These are phyloP conservation scores for Rhabdomys pumilio DNA, from an alignment of 2,797 vertebrate genomes.

Conservation along the genomic window DNA sequence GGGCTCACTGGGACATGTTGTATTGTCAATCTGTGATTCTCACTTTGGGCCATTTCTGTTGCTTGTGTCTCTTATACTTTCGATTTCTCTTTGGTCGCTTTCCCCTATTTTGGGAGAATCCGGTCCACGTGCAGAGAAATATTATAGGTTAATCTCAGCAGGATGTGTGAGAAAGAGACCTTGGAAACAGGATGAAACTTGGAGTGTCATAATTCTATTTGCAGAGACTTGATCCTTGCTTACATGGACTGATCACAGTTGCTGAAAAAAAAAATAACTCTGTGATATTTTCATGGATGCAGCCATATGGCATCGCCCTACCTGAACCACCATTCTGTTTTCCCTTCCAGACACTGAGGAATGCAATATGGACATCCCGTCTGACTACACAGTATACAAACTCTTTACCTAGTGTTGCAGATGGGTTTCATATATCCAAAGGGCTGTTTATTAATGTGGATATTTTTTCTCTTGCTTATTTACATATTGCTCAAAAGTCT, in stretches of 20 bases:
- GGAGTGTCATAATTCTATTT: slow-evolving; percentile 84
- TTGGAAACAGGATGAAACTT: slow-evolving; percentile 84
- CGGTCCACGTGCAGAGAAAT: slow-evolving; percentile 84
- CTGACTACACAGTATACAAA: slow-evolving; percentile 86
- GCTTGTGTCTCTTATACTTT: slow-evolving; percentile 85
- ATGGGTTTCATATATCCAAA: slow-evolving; percentile 82
- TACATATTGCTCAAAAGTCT: slow-evolving; percentile 89
- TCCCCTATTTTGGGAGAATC: slow-evolving; percentile 81
- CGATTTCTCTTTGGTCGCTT: slow-evolving; percentile 74
- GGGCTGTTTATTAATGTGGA: slow-evolving; percentile 85
- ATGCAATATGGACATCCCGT: slow-evolving; percentile 85
- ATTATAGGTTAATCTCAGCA: slow-evolving; percentile 82
- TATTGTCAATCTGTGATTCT: slow-evolving; percentile 89
- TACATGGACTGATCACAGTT: slow-evolving; percentile 87
- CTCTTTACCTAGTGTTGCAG: slow-evolving; percentile 83
- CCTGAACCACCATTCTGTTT: slow-evolving; percentile 86
- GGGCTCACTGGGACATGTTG: slow-evolving; percentile 84
- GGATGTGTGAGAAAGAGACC: slow-evolving; percentile 86
- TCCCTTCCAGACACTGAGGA: slow-evolving; percentile 82
- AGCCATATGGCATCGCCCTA: slow-evolving; percentile 86
- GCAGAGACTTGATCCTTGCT: slow-evolving; percentile 87
- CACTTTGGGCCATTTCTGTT: slow-evolving; percentile 87
- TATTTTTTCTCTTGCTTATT: slow-evolving; percentile 88
- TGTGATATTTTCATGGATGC: slow-evolving; percentile 87
- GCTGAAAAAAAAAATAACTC: slow-evolving; percentile 86